Conservation (phyloP, 2,888 invertebrate species). For the Acleris literana region DNA sequence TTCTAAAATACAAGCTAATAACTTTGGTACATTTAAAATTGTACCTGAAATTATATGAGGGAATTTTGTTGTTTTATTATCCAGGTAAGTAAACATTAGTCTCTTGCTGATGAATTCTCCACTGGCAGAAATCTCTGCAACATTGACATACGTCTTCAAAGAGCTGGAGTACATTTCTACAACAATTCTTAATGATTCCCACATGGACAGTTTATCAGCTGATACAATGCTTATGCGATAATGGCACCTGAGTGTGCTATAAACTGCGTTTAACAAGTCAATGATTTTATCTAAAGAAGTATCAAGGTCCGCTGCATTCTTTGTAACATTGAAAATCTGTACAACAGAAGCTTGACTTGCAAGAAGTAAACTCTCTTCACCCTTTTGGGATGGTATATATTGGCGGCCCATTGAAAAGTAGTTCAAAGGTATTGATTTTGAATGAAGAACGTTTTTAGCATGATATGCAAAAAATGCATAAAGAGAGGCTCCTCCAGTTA, state of each 20-base stretch:
- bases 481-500: conserved; percentile 90
- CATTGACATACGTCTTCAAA: conserved; percentile 85
- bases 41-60: conserved; percentile 89
- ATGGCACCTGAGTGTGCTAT: conserved; percentile 86
- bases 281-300: conserved; percentile 82
- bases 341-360: conserved; percentile 87
- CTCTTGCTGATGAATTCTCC: conserved; percentile 91
- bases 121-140: conserved; percentile 88
- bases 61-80: conserved; percentile 84
- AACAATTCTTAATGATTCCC: conserved; percentile 87
- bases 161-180: conserved; percentile 90
- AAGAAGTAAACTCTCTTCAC: conserved; percentile 84
- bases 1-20: conserved; percentile 90
- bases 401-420: conserved; percentile 88
- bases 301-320: conserved; percentile 75
- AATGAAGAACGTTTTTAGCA: conserved; percentile 86
- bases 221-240: conserved; percentile 85
- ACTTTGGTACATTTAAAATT: conserved; percentile 88
- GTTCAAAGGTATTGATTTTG: conserved; percentile 86
- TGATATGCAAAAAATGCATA: conserved; percentile 89
- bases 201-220: conserved; percentile 84
- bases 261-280: conserved; percentile 80
- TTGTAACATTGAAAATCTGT: conserved; percentile 85
- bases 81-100: conserved; percentile 87
- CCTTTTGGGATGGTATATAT: conserved; percentile 80